Percentiles rank a stretch among this genome's conserved stretches.
These are phyloP conservation scores for Helicolenus hilgendorfi DNA, from an alignment of 2,797 vertebrate species.

Conservation along the genomic window DNA sequence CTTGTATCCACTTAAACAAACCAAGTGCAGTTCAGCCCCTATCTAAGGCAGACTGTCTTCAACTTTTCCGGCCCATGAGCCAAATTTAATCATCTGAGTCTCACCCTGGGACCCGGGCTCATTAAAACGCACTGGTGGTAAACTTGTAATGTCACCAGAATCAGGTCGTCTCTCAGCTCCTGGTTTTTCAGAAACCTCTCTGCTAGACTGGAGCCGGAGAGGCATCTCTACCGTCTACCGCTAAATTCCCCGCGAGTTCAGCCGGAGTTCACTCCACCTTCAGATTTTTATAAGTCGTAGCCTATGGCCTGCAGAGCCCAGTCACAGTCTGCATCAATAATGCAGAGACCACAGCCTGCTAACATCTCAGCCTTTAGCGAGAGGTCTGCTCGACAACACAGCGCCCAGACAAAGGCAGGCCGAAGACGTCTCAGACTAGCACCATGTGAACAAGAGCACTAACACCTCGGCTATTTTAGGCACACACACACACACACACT, in stretches of 20 bases:
- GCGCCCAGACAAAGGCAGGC: slow-evolving; percentile 45
- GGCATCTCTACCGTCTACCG: slow-evolving; percentile 34
- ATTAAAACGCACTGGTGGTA: slow-evolving; percentile 76
- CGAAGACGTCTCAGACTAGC: slow-evolving; percentile 44
- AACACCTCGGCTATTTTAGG: slow-evolving; percentile 32
- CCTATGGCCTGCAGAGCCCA: slow-evolving; percentile 62
- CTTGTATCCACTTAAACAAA: slow-evolving; percentile 17
- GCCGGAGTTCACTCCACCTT: slow-evolving; percentile 72
- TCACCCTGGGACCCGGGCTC: slow-evolving; percentile 62
- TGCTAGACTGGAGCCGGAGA: slow-evolving; percentile 28
- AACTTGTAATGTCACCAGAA: slow-evolving; percentile 73
- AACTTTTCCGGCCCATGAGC: slow-evolving; percentile 65
- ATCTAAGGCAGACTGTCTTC: slow-evolving; percentile 45
- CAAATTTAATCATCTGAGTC: slow-evolving; percentile 75
- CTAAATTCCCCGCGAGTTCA: slow-evolving; percentile 71
- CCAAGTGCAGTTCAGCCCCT: slow-evolving; percentile 18
- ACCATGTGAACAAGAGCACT: slow-evolving; percentile 32
- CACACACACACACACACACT: background rate
- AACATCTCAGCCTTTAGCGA: slow-evolving; percentile 64
- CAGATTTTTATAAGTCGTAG: slow-evolving; percentile 69
- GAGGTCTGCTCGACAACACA: slow-evolving; percentile 49
- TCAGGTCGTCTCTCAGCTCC: slow-evolving; percentile 65
- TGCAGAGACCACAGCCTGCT: slow-evolving; percentile 72
- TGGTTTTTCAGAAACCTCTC: slow-evolving; percentile 33
- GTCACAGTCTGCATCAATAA: slow-evolving; percentile 82